These are phyloP conservation scores for Rutpela maculata DNA, from an alignment of 2,888 invertebrate species.

Conservation along the genomic window DNA sequence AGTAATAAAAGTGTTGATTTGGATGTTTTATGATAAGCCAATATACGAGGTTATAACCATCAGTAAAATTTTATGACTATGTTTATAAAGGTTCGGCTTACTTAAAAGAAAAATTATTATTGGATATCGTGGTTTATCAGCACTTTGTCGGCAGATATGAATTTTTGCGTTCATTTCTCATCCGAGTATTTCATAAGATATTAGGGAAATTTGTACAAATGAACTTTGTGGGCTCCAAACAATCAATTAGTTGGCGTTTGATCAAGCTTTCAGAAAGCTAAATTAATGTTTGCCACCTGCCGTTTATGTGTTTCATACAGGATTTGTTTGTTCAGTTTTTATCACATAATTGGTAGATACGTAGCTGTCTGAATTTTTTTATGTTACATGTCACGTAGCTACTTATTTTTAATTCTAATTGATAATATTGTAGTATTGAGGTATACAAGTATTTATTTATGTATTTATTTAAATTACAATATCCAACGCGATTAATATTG, in stretches of 20 bases:
- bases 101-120: conserved; percentile 35
- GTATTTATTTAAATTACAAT: too few species aligned
- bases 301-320: background rate
- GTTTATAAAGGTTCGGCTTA: conserved; percentile 37
- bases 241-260: background rate
- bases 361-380: background rate
- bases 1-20: conserved; percentile 34
- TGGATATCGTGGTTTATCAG: conserved; percentile 40
- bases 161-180: conserved; percentile 24
- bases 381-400: background rate
- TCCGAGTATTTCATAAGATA: conserved; percentile 12
- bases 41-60: conserved; percentile 32
- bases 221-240: background rate
- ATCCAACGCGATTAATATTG: too few species aligned
- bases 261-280: background rate
- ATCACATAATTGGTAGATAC: background rate
- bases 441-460: too few species aligned
- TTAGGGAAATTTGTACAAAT: background rate
- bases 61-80: conserved; percentile 33
- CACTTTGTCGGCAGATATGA: conserved; percentile 37
- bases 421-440: too few species aligned
- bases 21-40: conserved; percentile 39
- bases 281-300: background rate
- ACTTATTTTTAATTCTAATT: too few species aligned
- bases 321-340: background rate